Conservation (phyloP, 1,140 invertebrate species). For the Diorhabda carinulata region DNA sequence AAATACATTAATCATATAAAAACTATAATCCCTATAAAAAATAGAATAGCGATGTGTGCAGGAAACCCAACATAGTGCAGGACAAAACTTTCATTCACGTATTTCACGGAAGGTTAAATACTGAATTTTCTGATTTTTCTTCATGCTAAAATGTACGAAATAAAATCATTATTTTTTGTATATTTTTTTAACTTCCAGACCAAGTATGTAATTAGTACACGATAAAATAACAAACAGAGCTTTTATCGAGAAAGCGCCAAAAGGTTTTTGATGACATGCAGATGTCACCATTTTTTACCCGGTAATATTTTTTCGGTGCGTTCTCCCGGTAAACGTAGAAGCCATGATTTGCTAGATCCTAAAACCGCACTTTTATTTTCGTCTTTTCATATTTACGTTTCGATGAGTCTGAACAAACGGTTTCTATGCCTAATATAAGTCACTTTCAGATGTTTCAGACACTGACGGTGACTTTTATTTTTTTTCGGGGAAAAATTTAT, state of each 20-base stretch:
- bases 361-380: conserved; percentile 7
- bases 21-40: too few species aligned
- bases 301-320: conserved; percentile 14
- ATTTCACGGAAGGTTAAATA: too few species aligned
- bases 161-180: too few species aligned
- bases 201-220: too few species aligned
- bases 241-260: conserved; percentile 13
- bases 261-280: conserved; percentile 19
- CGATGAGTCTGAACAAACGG: conserved; percentile 11
- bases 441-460: conserved; percentile 5
- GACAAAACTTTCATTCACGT: too few species aligned
- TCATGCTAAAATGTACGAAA: too few species aligned
- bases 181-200: too few species aligned
- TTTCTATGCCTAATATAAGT: conserved; percentile 12
- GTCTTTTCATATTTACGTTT: conserved; percentile 8
- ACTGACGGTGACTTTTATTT: conserved; percentile 3
- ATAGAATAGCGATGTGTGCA: too few species aligned
- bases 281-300: conserved; percentile 16
- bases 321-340: background rate
- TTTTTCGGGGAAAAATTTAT: conserved; percentile 5
- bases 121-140: too few species aligned
- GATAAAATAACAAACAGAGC: background rate
- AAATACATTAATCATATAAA: too few species aligned
- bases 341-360: background rate
- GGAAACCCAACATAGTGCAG: too few species aligned